Conservation (phyloP, 2,113 vertebrate species). For the Petroica traversi region DNA sequence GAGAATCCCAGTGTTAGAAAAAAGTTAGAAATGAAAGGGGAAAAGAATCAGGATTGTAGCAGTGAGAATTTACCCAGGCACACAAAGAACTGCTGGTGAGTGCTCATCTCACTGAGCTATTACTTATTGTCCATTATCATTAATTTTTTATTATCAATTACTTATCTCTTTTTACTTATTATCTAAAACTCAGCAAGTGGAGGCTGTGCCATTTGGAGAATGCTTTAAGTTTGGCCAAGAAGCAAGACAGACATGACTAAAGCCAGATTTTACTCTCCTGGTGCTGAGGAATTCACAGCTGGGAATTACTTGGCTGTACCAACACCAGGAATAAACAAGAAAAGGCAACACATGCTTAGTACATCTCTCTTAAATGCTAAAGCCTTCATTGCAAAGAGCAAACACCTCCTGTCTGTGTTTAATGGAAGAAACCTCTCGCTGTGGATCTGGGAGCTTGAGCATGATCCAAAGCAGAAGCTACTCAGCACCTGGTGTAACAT, state of each 20-base stretch:
- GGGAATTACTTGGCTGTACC: not conserved
- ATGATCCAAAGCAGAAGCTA: not conserved
- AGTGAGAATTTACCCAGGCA: not conserved
- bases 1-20: not conserved
- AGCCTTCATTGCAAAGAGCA: not conserved
- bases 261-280: not conserved
- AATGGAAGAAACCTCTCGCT: not conserved
- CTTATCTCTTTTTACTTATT: not conserved
- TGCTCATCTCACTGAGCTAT: not conserved
- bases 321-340: not conserved
- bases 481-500: not conserved
- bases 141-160: not conserved
- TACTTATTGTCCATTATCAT: not conserved
- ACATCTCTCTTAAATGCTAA: not conserved
- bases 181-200: not conserved
- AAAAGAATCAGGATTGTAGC: not conserved
- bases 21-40: not conserved
- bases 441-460: not conserved
- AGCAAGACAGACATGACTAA: accelerated
- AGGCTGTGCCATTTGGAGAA: not conserved
- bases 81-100: not conserved
- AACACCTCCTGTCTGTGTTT: accelerated
- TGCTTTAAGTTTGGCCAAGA: not conserved
- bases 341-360: not conserved
- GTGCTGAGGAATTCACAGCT: not conserved